Percentiles rank a stretch among this genome's conserved stretches.
phyloP scores from a whole-genome alignment of 2,797 vertebrate genomes.

The Pagetopsis macropterus region DNA sequence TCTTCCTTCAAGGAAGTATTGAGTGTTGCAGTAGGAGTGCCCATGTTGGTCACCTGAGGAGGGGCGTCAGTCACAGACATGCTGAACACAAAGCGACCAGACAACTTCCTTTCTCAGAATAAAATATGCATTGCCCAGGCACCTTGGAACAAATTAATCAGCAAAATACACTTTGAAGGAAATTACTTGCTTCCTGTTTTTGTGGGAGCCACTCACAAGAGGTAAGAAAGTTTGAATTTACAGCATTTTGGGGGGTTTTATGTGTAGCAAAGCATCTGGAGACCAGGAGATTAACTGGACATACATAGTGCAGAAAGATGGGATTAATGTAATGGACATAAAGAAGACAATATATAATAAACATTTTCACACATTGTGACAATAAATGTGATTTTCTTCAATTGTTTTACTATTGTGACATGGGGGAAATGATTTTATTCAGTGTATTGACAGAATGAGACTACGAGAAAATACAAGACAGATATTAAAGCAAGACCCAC shows the following conservation, averaged over 20 bases:
- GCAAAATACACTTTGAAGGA: conserved; percentile 1
- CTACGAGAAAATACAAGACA: not conserved
- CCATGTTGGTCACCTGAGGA: conserved; percentile 33
- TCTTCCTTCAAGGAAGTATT: conserved; percentile 41
- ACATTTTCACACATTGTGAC: not conserved
- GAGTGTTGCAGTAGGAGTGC: conserved; percentile 40
- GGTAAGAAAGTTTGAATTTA: conserved; percentile 53
- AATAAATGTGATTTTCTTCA: not conserved
- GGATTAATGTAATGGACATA: not conserved
- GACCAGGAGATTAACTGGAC: conserved; percentile 26
- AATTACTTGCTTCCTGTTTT: conserved; percentile 9
- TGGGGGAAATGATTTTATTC: conserved; percentile 30
- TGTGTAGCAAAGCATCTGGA: conserved; percentile 16
- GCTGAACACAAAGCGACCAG: conserved; percentile 9
- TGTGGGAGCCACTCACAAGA: conserved; percentile 3
- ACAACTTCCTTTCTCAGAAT: conserved; percentile 21
- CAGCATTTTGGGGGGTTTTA: not conserved
- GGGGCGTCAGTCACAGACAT: conserved; percentile 23
- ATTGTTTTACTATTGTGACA: not conserved
- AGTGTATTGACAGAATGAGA: not conserved
- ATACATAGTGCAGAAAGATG: conserved; percentile 7
- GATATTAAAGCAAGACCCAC: not conserved
- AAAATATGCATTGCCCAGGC: conserved; percentile 12
- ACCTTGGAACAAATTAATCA: conserved; percentile 1
- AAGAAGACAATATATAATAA: not conserved